These are phyloP conservation scores for Tetrao urogallus DNA, from an alignment of 2,113 vertebrate species.

Conservation along the genomic window DNA sequence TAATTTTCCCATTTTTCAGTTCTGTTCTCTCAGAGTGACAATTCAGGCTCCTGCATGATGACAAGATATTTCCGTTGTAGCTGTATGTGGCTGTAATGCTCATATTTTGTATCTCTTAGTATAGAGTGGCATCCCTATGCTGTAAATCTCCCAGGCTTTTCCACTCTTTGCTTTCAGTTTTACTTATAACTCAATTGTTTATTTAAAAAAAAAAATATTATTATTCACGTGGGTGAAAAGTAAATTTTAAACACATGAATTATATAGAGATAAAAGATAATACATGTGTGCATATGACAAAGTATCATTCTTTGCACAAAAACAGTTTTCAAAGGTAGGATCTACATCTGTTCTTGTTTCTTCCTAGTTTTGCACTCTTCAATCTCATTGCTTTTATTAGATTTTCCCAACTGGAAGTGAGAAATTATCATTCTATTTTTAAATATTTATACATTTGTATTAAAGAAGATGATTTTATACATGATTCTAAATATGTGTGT, in stretches of 20 bases:
- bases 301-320: background rate
- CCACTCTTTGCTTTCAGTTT: background rate
- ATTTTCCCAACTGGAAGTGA: background rate
- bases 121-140: background rate
- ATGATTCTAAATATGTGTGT: background rate
- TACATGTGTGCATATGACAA: background rate
- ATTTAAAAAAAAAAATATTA: background rate
- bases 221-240: background rate
- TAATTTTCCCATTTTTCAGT: background rate
- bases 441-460: background rate
- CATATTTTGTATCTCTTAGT: background rate
- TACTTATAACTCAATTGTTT: conserved; percentile 1
- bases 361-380: background rate
- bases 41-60: background rate
- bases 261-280: background rate
- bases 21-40: background rate
- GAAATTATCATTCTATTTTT: background rate
- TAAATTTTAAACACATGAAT: background rate
- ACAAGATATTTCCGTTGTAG: background rate
- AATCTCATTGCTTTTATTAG: background rate
- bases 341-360: background rate
- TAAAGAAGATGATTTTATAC: background rate
- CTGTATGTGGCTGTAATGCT: background rate
- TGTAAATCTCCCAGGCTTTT: background rate
- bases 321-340: background rate